Conservation (phyloP, 2,797 vertebrate species). For the Poecile montanus region DNA sequence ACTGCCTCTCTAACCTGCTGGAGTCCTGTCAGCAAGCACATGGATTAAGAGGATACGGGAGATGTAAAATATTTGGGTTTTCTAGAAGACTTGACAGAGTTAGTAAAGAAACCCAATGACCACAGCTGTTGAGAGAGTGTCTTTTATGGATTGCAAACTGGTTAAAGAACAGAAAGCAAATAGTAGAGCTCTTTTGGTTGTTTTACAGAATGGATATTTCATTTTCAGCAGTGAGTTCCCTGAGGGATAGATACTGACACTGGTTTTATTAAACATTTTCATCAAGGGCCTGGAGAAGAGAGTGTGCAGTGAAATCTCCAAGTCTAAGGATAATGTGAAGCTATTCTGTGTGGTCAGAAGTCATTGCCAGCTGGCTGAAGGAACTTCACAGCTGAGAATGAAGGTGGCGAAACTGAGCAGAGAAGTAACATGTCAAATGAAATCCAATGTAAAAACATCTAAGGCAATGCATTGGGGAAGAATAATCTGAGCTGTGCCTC, state of each 20-base stretch:
- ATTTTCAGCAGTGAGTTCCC: background rate
- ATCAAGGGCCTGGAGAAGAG: background rate
- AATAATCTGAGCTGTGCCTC: background rate
- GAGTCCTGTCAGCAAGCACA: background rate
- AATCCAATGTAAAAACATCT: background rate
- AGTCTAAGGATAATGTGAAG: background rate
- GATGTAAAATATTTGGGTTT: background rate
- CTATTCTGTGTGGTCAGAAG: background rate
- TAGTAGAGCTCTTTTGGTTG: background rate
- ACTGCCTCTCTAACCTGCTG: background rate
- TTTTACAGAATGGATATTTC: background rate
- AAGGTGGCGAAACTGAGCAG: background rate
- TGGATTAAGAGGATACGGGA: background rate
- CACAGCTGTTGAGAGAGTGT: background rate
- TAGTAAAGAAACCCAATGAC: background rate
- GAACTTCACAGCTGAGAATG: background rate
- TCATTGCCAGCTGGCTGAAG: background rate
- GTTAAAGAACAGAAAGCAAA: background rate
- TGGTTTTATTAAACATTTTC: conserved; percentile 11
- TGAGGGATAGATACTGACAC: background rate
- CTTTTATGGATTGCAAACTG: background rate
- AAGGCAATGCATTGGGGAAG: background rate
- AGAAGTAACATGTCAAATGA: background rate
- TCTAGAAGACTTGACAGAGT: background rate
- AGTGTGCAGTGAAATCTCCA: background rate